Conservation (phyloP, 2,888 invertebrate species). For the Opisthograptis luteolata region DNA sequence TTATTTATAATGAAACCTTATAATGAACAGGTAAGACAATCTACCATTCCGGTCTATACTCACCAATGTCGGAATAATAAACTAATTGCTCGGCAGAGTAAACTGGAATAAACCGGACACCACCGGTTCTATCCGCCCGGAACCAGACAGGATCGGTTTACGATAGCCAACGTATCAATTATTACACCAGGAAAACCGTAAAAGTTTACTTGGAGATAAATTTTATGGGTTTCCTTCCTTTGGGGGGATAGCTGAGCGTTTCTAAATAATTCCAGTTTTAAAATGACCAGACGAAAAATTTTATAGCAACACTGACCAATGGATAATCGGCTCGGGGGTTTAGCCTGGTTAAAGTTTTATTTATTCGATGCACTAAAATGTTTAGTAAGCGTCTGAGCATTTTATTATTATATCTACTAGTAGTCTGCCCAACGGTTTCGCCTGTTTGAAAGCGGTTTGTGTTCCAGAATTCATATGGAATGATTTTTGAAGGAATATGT, state of each 20-base stretch:
- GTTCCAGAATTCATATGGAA: no score
- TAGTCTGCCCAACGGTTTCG: no score
- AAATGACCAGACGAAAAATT: conserved; percentile 23
- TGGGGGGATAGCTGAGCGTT: conserved; percentile 18
- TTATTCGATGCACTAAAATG: conserved; percentile 4
- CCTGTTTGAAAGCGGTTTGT: no score
- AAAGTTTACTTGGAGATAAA: conserved; percentile 45
- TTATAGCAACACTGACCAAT: conserved; percentile 12
- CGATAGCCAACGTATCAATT: conserved; percentile 47
- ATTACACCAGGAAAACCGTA: conserved; percentile 45
- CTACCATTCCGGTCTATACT: conserved; percentile 15
- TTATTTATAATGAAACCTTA: no score
- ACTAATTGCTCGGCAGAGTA: conserved; percentile 28
- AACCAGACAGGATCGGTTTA: conserved; percentile 45
- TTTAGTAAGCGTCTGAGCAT: neutral
- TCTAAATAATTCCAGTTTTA: conserved; percentile 27
- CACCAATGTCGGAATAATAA: conserved; percentile 32
- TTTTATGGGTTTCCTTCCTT: conserved; percentile 44
- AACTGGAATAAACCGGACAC: conserved; percentile 14
- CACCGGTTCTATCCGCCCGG: conserved; percentile 14
- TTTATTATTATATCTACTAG: neutral
- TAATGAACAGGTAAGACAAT: neutral
- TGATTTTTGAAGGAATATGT: no score
- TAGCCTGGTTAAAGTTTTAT: conserved; percentile 2
- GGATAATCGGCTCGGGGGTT: neutral